Evolutionary conservation across 2,113 vertebrate genomes (phyloP).

Genomic region (Scalopus aquaticus): DNA sequence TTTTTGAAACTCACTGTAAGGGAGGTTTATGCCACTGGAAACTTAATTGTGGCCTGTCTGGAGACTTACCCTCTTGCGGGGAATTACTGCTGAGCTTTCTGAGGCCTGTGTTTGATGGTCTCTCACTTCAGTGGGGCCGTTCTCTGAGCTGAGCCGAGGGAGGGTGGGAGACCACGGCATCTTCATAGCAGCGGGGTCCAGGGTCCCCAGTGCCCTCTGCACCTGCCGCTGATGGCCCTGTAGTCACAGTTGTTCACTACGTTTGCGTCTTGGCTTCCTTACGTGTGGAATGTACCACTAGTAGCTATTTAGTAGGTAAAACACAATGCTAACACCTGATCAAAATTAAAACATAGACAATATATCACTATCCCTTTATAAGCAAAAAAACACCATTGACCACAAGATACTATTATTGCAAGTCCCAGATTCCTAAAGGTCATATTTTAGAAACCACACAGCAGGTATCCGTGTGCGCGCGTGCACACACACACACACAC

Average conservation of each 20-base stretch:
- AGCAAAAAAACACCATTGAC: neutral
- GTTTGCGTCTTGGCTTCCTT: neutral
- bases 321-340: neutral
- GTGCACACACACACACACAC: no score
- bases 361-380: neutral
- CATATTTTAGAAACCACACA: neutral
- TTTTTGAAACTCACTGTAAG: neutral
- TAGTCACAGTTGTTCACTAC: rapidly evolving
- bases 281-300: no score
- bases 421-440: neutral
- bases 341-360: neutral
- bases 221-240: neutral
- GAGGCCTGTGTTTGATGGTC: neutral
- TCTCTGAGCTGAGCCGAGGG: rapidly evolving
- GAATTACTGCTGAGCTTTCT: neutral
- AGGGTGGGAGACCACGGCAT: no score
- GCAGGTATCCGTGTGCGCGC: no score
- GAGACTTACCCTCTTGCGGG: neutral
- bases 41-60: neutral
- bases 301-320: neutral
- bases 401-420: neutral
- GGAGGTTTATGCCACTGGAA: neutral
- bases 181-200: rapidly evolving
- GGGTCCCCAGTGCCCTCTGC: neutral
- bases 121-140: rapidly evolving